Evolutionary conservation across 2,888 invertebrate species (phyloP), one percentile per base, ranked within the genome.

Genomic region (Nomada lathburiana): DNA sequence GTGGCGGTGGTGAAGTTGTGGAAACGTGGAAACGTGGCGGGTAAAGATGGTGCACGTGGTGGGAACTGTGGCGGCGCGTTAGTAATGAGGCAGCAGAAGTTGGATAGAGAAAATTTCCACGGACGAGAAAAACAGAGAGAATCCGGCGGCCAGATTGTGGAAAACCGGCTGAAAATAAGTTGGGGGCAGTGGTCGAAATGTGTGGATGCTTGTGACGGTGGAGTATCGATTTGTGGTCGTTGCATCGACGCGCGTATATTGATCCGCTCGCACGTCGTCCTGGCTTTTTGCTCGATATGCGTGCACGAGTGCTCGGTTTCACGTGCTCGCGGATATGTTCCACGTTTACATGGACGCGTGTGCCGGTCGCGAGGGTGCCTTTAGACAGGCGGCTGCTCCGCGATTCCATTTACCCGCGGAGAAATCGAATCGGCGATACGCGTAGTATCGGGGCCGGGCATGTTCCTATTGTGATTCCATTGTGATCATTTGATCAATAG

Each of bases 401-500:
- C 36, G 44, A 63, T 59, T 52, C 80, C 76, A 70, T 84, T 80
- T 83, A 62, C 84, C 72, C 76, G 50, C 57, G 55, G 59, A 69
- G 65, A 50, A 75, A 76, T 76, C 55, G 68, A 75, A 53, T 57
- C 80, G 68, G 62, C 42, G 71, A 68, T 69, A 62, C 78, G 65
- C 70, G 63, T 69, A 69, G 81, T 69, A 73, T 82, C 76, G 69
- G 63, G 63, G 62, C 26, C 60, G 74, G 60, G 23, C 65, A 53
- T 69, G 69, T 78, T 75, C 84, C 72, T 67, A 78, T 84, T 83
- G 80, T 80, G 80, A 83, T 83, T 68, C 80, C 65, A 84, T 84
- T 80, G 80, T 84, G 84, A 85, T 85, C 81, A 81, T 75, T 81
- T 71, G 82, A 83, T 85, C 84, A 85, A 83, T 85, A 70, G 84